Evolutionary conservation across 2,797 vertebrate species (phyloP), one percentile per base, ranked within the genome.

Genomic region (Semaprochilodus insignis): DNA sequence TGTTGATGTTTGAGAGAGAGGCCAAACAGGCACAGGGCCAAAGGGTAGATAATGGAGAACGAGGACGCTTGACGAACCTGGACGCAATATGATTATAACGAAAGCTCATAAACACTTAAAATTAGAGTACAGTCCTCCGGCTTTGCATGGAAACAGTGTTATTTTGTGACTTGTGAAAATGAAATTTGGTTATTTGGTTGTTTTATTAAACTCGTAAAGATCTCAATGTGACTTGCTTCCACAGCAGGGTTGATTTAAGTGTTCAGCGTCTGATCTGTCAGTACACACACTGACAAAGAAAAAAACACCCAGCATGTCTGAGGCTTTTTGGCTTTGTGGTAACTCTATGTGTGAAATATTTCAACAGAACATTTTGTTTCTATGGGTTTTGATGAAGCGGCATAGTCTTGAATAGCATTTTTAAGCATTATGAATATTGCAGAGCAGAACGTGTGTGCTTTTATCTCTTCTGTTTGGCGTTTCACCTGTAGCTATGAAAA

Each of bases 241-340:
- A 21, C 59, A 27, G 11, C n/a, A 25, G 59, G n/a, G 14, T 5
- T 60, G n/a, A 19, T 62, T 63, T 77, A 66, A 25, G 17, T 19
- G 62, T 31, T 66, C 60, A 62, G 17, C 52, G n/a, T 77, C 52
- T 40, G 65, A 69, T 70, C 65, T 78, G 77, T 78, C 65, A 78
- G 77, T 57, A 40, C 67, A 51, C 34, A 40, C 67, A 51, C 34
- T 40, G 52, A 70, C 57, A 66, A n/a, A 67, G 40, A 77, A 54
- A 48, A 54, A 65, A 77, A 55, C 31, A 16, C 31, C 31, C 14
- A 57, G 81, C 63, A 72, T 27, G 16, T 63, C 59, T 74, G 25
- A 57, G 36, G 48, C 31, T 71, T 78, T 51, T 59, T n/a, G 54
- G 55, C 62, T 75, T 67, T 78, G 48, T 78, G 25, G 21, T 25